These are phyloP conservation scores for Tubiluchus corallicola DNA, from an alignment of 2,888 invertebrate genomes.

Conservation along the genomic window DNA sequence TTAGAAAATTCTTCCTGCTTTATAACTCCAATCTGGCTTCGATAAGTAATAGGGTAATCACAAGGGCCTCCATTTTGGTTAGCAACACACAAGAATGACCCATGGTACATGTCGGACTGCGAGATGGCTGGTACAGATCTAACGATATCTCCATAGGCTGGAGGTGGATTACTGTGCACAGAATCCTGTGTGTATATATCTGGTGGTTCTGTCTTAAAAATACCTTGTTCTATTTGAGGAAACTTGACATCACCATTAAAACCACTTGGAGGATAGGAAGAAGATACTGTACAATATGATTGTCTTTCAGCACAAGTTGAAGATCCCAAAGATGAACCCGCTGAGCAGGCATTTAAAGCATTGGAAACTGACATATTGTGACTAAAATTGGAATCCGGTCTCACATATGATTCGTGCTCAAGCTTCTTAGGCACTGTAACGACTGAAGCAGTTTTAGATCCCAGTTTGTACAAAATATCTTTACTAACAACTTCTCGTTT, in stretches of 20 bases:
- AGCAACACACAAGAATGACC: not conserved
- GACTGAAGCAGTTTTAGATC: not conserved
- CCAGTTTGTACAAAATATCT: not conserved
- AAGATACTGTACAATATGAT: too few species aligned
- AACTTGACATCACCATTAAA: not conserved
- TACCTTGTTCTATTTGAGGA: too few species aligned
- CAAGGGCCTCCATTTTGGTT: not conserved
- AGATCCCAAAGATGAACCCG: not conserved
- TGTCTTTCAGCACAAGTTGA: too few species aligned
- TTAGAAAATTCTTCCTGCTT: constrained; percentile 5
- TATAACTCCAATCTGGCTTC: not conserved
- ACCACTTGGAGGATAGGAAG: not conserved
- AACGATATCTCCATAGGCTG: not conserved
- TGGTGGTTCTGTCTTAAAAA: not conserved
- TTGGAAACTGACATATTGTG: too few species aligned
- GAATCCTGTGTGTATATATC: not conserved
- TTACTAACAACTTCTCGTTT: not conserved
- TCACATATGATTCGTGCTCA: too few species aligned
- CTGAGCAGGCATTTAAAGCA: not conserved
- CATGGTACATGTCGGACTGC: not conserved
- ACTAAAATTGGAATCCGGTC: too few species aligned
- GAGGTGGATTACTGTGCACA: not conserved
- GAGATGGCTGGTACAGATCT: too few species aligned
- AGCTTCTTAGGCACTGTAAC: not conserved
- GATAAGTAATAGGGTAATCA: not conserved